Base-by-base conservation (phyloP, 2,888 invertebrate genomes). In the Mellilla xanthometata region DNA sequence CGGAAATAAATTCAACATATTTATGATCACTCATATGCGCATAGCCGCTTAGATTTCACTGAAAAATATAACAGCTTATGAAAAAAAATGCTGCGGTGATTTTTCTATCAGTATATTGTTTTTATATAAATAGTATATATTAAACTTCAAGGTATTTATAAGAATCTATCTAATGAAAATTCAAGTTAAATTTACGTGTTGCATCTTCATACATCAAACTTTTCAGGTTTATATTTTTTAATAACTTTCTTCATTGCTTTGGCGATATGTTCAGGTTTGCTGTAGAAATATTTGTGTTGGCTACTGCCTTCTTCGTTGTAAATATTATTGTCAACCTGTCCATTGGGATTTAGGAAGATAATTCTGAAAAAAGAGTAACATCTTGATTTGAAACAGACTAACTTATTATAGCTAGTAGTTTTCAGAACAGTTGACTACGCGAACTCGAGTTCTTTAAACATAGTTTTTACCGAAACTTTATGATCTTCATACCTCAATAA, bases 261-360 rank as follows among this genome's bases (percentile, higher is more conserved):
- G 3, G 85, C 81, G 19, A 92, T 90, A 46, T 91, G 89, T 40
- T 85, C 79, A 1, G 91, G 84, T 60, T 72, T 76, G 52, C 79
- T 89, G 68, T 91, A 91, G 72, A 91, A 91, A 62, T 90, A 92
- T 52, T 91, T 91, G 64, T 92, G 91, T 39, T 92, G 88, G 9
- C 74, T 80, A 67, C 91, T 91, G 2, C 92, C 91, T 7, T 89
- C 85, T 58, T 91, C 91, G 70, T 93, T 93, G 58, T 76, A 89
- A 11, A 93, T 88, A 8, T 92, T 90, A 2, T 72, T 60, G 60
- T 91, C 88, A 0, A 93, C 86, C 10, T 76, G 58, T 0, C 93
- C 93, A 39, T 81, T 72, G 7, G 92, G 86, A 45, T 91, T 89
- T 43, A 93, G 77, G 72, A 94, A 94, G 13, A 94, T 74, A 24